A percentile compares a stretch with the other conserved stretches of the same genome.
Conservation (phyloP, 2,113 vertebrate genomes). For the Copsychus sechellarum region DNA sequence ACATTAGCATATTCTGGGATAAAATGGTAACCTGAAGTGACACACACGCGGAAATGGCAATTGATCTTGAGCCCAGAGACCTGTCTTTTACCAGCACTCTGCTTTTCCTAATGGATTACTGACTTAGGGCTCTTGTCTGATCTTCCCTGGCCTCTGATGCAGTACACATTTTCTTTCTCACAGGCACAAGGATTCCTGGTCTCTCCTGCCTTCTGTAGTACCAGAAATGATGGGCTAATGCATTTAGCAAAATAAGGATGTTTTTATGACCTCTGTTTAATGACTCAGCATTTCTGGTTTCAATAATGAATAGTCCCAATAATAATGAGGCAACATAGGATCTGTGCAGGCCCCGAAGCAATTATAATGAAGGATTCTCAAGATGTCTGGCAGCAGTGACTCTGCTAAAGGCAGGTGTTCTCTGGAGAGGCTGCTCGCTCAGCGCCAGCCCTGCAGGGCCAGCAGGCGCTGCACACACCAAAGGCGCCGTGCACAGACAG, state of each 20-base stretch:
- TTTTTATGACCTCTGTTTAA: slow-evolving; percentile 13
- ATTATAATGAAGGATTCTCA: background rate
- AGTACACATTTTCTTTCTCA: background rate
- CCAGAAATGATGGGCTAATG: slow-evolving; percentile 18
- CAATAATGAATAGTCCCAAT: background rate
- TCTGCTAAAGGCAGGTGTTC: background rate
- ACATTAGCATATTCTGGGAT: background rate
- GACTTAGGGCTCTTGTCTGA: background rate
- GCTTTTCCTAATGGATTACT: background rate
- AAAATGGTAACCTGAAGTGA: background rate
- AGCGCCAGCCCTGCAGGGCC: background rate
- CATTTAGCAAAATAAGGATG: slow-evolving; percentile 4
- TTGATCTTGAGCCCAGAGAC: background rate
- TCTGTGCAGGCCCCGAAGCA: background rate
- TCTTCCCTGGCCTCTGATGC: background rate
- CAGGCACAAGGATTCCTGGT: background rate
- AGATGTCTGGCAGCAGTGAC: background rate
- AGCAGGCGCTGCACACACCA: background rate
- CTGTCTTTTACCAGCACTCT: background rate
- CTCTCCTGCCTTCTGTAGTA: background rate
- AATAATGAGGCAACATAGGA: background rate
- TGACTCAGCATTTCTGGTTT: slow-evolving; percentile 39
- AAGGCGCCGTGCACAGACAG: accelerated
- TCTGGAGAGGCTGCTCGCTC: background rate
- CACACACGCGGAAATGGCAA: background rate